Base-by-base conservation (phyloP, 1,140 invertebrate species). In the Cherax destructor region DNA sequence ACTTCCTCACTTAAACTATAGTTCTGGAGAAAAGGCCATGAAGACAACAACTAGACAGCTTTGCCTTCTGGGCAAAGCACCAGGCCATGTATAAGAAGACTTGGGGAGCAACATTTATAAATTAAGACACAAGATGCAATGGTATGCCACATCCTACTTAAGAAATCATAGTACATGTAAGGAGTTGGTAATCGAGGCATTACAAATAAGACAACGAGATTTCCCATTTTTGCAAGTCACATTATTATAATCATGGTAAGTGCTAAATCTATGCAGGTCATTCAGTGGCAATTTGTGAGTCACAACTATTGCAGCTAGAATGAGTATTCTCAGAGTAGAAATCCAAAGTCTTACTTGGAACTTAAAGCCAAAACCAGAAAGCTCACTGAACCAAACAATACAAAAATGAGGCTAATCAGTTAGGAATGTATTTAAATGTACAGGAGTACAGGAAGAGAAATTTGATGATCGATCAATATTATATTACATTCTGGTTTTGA, bases 91-190 rank as follows among this genome's bases (percentile, higher is more conserved):
- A 30, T 18, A 72, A 24, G 69, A 30, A 18, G 69, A 72, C 1
- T 72, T 72, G n/a, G 69, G 24, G 69, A 72, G 69, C 69, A 72
- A 24, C 69, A 72, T 72, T 72, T 72, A 72, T 18, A 72, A 72
- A 72, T n/a, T 72, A 72, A 72, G 69, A 72, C 69, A 72, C 61
- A 16, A 18, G 24, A 24, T 72, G 69, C 6, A 24, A 72, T 24
- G 69, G n/a, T 21, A 30, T 72, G 69, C 69, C 24, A 72, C 7
- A 72, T 11, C 69, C 21, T 72, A 72, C 21, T 72, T 72, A 72
- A 24, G 6, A 24, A 72, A 1, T 9, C 69, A 72, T 16, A 0
- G 5, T 72, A 11, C 24, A n/a, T 5, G n/a, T 72, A 72, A 72
- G 69, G 69, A 9, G n/a, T 56, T 11, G 52, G 52, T 56, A 56